Evolutionary conservation across 2,888 invertebrate species (phyloP).

Genomic region (Drosophila monieri): DNA sequence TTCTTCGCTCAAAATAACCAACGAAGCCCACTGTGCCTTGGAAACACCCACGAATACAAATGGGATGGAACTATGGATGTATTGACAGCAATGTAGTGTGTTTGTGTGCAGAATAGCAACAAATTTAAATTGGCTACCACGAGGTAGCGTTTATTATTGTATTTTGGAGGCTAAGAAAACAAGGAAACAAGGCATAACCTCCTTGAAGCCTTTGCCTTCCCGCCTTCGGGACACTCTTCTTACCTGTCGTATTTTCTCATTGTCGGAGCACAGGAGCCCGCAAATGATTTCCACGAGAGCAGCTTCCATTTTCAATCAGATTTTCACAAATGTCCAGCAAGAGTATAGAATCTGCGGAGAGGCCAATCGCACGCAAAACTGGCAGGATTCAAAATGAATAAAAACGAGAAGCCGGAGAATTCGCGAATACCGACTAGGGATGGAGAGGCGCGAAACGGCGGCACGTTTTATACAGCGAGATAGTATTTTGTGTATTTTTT

Average conservation of each 20-base stretch:
- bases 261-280: conserved; percentile 87
- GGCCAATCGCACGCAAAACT: conserved; percentile 1
- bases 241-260: conserved; percentile 87
- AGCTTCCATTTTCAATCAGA: conserved; percentile 48
- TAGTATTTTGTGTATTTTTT: neutral
- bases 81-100: neutral
- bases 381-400: neutral
- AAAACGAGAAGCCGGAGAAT: conserved; percentile 13
- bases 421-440: conserved; percentile 21
- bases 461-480: conserved; percentile 25
- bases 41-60: conserved; percentile 24
- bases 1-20: neutral
- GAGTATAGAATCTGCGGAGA: neutral
- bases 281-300: conserved; percentile 87
- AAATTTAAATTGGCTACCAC: conserved; percentile 12
- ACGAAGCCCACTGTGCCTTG: conserved; percentile 23
- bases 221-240: conserved; percentile 32
- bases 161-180: neutral
- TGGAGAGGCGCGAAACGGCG: neutral
- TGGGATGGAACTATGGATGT: conserved; percentile 1
- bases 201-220: neutral
- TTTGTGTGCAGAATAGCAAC: conserved; percentile 2
- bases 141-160: neutral
- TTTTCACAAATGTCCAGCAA: neutral
- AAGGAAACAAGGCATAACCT: conserved; percentile 15